Base-by-base conservation (phyloP, 2,113 vertebrate genomes). In the Heteronetta atricapilla region DNA sequence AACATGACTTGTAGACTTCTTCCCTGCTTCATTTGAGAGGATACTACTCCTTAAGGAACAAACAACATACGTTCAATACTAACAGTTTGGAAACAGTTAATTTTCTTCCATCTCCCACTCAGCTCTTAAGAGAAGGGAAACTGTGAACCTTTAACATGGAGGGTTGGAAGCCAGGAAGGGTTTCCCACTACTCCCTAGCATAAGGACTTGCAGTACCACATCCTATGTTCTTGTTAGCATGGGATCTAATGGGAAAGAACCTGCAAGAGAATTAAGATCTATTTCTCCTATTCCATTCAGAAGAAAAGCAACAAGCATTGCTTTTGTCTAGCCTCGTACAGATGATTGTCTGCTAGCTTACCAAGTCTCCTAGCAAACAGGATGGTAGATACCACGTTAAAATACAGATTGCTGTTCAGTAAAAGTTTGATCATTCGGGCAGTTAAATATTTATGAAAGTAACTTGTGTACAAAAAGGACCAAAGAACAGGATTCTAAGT, bases 401-500 rank as follows among this genome's bases (percentile, higher is more conserved):
- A 13, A 9, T 14, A 14, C 19, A 4, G 34, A 55, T 52, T 63
- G 56, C 74, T 75, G 2, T 18, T 38, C 52, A 4, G 58, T 16
- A 6, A 1, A 4, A 9, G 52, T 12, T 19, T 1, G 4, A 1
- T 20, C 8, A 3, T 1, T 28, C 69, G 31, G 63, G 68, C 91
- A 70, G 59, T 15, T 44, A 3, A 17, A 21, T 48, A 4, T 23
- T 12, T n/a, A 6, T 31, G 75, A 4, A 36, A 55, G 38, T 8
- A 10, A 59, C 50, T 4, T 59, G 67, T 29, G 11, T 18, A 8
- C 75, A 67, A 36, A 88, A 59, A 83, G 95, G 95, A 97, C 93
- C 96, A 95, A 95, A 95, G 95, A 91, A 4, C 76, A n/a, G 76
- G 82, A 81, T 80, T 10, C 22, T 46, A 8, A 72, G 83, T 16